phyloP scores from a whole-genome alignment of 1,140 invertebrate species.

The Brachionus sp. region DNA sequence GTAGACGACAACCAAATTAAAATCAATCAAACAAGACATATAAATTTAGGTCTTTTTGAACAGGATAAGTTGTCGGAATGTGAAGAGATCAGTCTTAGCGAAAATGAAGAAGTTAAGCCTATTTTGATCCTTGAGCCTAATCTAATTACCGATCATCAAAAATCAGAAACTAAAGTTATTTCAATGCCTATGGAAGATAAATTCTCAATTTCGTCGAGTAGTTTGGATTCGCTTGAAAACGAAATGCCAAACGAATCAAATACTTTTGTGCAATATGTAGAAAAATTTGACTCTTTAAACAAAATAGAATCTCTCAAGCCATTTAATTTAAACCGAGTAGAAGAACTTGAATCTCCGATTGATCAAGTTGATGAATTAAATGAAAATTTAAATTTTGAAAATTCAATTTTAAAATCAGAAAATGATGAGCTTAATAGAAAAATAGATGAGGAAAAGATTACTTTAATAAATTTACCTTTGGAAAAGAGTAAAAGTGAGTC shows the following conservation, averaged over 20 bases:
- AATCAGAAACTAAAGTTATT: neutral
- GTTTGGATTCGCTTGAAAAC: neutral
- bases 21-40: neutral
- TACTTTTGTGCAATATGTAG: neutral
- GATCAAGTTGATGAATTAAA: neutral
- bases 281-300: neutral
- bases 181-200: neutral
- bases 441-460: neutral
- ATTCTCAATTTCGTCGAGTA: neutral
- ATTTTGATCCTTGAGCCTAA: neutral
- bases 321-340: neutral
- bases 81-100: neutral
- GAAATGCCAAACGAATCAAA: neutral
- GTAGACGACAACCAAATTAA: neutral
- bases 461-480: neutral
- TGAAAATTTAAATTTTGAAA: neutral
- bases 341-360: neutral
- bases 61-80: neutral
- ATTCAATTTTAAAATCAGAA: neutral
- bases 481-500: neutral
- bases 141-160: neutral
- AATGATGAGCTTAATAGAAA: neutral
- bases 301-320: neutral
- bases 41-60: neutral
- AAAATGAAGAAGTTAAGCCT: neutral